Base-by-base conservation (phyloP, 2,888 invertebrate species). In the Metacarcinus magister region DNA sequence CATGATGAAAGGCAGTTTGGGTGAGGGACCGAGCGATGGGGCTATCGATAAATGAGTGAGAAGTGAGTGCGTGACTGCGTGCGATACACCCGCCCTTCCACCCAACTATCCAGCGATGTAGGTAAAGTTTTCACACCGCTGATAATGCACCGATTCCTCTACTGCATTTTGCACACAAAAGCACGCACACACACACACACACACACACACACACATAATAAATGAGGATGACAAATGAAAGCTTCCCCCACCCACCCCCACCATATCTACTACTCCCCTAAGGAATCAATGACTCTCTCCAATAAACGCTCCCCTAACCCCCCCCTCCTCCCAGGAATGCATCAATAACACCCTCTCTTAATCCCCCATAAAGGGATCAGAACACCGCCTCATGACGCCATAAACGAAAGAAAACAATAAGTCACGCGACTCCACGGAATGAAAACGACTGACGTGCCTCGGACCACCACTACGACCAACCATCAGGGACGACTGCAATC, bases 321-420 rank as follows among this genome's bases (percentile, higher is more conserved):
- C 23, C 32, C 39, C 10, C 39, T 39, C 87, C 32, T 32, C 87
- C 87, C 32, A 19, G 87, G 39, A 32, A 87, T 39, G 13, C 87
- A 39, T 87, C 87, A 87, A 87, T 87, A 87, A 39, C 16, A 39
- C 87, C 32, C 87, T 87, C 39, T 32, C 87, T 13, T 87, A 39
- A 87, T 87, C 39, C 16, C 10, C 87, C 87, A 87, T 87, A 87
- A 87, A 87, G 87, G 87, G 87, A 87, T 87, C 39, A 87, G 87
- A 87, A 4, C 32, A 39, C 87, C 39, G 75, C 39, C 87, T 87
- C 87, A 39, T 87, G 39, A 87, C 87, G 87, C 87, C 28, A 39
- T 16, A 87, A 87, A 87, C 39, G 87, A 87, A 13, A 39, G 8
- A 87, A 39, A 87, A 87, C 7, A 87, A 19, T 32, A 39, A 87